Evolutionary conservation across 2,797 vertebrate genomes (phyloP), one percentile per base, ranked within the genome.

Genomic region (Sciurus vulgaris): DNA sequence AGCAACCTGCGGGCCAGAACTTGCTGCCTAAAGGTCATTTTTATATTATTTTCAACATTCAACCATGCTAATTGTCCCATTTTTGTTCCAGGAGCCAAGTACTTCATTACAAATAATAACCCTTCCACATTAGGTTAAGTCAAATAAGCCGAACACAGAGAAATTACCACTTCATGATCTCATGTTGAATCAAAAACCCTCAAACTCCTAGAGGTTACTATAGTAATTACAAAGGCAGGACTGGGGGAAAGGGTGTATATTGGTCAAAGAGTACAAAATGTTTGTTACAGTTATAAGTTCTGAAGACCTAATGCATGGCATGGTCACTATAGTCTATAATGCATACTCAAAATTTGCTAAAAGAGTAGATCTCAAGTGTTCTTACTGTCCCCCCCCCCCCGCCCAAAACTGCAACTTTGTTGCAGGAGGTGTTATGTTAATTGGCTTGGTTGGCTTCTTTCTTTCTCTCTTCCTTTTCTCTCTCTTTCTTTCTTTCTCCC

Each of bases 41-140:
- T 49, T 7, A 56, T 1, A 56, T 56, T 56, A 56, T 56, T 56
- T 86, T 78, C 44, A 72, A 83, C 15, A 47, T 12, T 73, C 33
- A 95, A n/a, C n/a, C 17, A 76, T 82, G 7, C 9, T 28, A 89
- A 7, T 76, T 74, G 51, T 44, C 61, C 22, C 24, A 76, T 59
- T 56, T 76, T 89, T 93, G 33, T 85, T 54, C 51, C n/a, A 35
- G 49, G 70, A 84, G 33, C 26, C 41, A 95, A 67, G 5, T 83
- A 82, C 72, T 79, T 90, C 88, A 67, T 95, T 89, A 69, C 49
- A 94, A 96, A 84, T 86, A 89, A 77, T 86, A 79, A 73, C 65
- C 3, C 13, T 84, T 11, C 22, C 41, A 93, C n/a, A 84, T 70
- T 56, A 56, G 54, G 5, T 18, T 56, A 84, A 92, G 11, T 88